Percentiles rank a stretch among this genome's conserved stretches.
Evolutionary conservation across 1,140 invertebrate species (phyloP).

Genomic region (Octopus sinensis): DNA sequence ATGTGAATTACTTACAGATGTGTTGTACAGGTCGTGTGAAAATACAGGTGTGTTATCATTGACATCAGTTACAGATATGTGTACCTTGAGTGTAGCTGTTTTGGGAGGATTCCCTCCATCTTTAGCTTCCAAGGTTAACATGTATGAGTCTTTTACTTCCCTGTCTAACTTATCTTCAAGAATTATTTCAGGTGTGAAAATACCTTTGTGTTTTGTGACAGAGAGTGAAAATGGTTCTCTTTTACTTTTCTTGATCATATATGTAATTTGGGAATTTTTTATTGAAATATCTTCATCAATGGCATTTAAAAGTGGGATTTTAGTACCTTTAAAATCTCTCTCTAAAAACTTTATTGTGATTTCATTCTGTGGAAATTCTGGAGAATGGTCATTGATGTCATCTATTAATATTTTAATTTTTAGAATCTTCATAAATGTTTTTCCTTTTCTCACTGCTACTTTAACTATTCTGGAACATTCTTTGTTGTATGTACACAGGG

Average conservation of each 20-base stretch:
- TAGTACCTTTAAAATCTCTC: too few relatives aligned
- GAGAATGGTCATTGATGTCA: constrained; percentile 52
- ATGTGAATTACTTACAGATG: constrained; percentile 31
- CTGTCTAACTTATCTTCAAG: constrained; percentile 38
- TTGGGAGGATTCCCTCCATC: constrained; percentile 71
- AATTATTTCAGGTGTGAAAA: constrained; percentile 36
- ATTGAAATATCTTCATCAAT: constrained; percentile 42
- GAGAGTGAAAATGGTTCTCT: constrained; percentile 34
- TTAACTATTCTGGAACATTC: constrained; percentile 34
- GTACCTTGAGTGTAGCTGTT: constrained; percentile 70
- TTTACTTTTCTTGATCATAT: constrained; percentile 28
- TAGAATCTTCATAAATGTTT: background rate
- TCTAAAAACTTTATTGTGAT: constrained; percentile 41
- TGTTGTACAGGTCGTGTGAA: constrained; percentile 45
- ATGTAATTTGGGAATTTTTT: constrained; percentile 34
- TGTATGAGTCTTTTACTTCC: constrained; percentile 36
- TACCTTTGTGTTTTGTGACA: constrained; percentile 40
- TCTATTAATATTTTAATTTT: constrained; percentile 27
- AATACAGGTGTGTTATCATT: constrained; percentile 71
- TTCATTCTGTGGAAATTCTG: constrained; percentile 37
- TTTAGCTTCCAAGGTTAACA: constrained; percentile 78
- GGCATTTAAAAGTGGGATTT: constrained; percentile 25
- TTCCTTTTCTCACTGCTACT: constrained; percentile 33
- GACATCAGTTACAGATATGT: constrained; percentile 35
- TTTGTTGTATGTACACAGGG: constrained; percentile 39